Base-by-base conservation (phyloP, 2,113 vertebrate genomes). In the Cathartes aura region DNA sequence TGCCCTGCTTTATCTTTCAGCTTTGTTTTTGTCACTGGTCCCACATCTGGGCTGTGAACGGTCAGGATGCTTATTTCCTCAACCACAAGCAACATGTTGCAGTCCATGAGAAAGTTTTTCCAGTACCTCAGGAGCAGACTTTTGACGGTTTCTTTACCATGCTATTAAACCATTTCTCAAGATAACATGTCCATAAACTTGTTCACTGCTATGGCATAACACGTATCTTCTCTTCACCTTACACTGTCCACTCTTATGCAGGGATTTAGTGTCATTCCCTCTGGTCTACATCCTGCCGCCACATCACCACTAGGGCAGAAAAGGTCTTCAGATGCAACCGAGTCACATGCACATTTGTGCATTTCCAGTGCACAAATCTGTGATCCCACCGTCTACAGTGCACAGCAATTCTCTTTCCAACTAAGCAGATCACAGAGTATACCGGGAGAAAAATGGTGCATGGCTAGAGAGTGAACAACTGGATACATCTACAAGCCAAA, bases 161-260 rank as follows among this genome's bases (percentile, higher is more conserved):
- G 47, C 29, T 88, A 47, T 79, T 96, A 88, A 94, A 63, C 27
- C 50, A 59, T 60, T 80, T 74, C 76, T 66, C 67, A 83, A 82
- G 23, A 90, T 40, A 85, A 50, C 16, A 58, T 15, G 20, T 62
- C n/a, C 32, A 45, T 53, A 72, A 87, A 62, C 18, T 68, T 63
- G 24, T 63, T 72, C 63, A 73, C 34, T 84, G 19, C n/a, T 52
- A 22, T 24, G 15, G 14, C 8, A 52, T n/a, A 82, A 91, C 30
- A 71, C 4, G 0, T 40, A 58, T 45, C 47, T 88, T 52, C 50
- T 79, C 45, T 93, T 68, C 38, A 68, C 9, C 67, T 84, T 27
- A 81, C 7, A 8, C 6, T 26, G 17, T 13, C 15, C 22, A 59
- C 11, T 70, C 22, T 45, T 23, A 14, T 0, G 3, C 11, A 55